A percentile compares a stretch with the other conserved stretches of the same genome.
phyloP scores from a whole-genome alignment of 2,113 vertebrate genomes.

The Lagopus leucura region DNA sequence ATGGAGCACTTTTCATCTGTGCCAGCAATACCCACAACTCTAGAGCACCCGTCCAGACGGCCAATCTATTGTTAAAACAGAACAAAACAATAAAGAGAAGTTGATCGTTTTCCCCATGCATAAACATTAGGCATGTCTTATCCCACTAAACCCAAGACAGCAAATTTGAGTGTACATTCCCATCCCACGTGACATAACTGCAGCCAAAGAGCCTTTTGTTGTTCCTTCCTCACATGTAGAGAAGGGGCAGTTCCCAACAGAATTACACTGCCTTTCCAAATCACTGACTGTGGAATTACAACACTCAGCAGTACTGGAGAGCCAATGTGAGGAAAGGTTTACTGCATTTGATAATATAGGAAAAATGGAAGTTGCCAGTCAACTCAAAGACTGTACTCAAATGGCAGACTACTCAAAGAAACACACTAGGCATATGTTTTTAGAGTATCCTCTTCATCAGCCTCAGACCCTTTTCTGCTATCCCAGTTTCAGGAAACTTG shows the following conservation, averaged over 20 bases:
- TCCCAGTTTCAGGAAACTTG: neutral
- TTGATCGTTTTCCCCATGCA: neutral
- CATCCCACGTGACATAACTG: neutral
- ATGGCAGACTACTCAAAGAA: neutral
- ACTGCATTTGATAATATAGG: neutral
- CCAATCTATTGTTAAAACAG: constrained; percentile 82
- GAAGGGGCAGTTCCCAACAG: neutral
- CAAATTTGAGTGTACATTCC: neutral
- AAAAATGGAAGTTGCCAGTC: neutral
- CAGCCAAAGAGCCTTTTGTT: neutral
- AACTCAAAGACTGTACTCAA: neutral
- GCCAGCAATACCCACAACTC: constrained; percentile 93
- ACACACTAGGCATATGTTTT: neutral
- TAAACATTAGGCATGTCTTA: neutral
- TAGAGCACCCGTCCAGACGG: constrained; percentile 87
- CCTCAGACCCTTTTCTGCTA: neutral
- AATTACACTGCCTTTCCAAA: neutral
- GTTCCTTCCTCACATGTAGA: neutral
- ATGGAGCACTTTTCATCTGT: constrained; percentile 88
- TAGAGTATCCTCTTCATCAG: neutral
- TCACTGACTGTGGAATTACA: neutral
- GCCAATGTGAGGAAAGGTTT: neutral
- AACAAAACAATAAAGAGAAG: neutral
- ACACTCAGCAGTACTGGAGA: neutral
- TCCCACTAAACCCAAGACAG: neutral